Base-by-base conservation (phyloP, 2,113 vertebrate genomes). In the Caranx ignobilis region DNA sequence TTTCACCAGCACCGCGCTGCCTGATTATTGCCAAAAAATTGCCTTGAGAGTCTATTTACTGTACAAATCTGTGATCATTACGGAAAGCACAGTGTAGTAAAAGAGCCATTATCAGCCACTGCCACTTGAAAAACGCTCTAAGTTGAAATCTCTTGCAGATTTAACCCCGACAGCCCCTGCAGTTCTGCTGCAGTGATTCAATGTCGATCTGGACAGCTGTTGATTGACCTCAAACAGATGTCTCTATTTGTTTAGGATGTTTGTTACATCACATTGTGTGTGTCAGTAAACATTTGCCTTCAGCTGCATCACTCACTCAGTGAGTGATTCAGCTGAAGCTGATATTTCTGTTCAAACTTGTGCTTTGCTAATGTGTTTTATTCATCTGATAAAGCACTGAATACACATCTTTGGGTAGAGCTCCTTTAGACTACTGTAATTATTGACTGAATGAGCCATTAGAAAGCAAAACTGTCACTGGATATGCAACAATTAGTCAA, bases 11-110 rank as follows among this genome's bases (percentile, higher is more conserved):
- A 79, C 47, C 37, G 63, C 63, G 48, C 34, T 59, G 76, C 57
- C 55, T 85, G 69, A 81, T 86, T 91, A 85, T 82, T 59, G 64
- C 55, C 75, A 37, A 77, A 70, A 70, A 86, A 85, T 77, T 87
- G 79, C 72, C 47, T 47, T 26, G 21, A 74, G 71, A 81, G 55
- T 61, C 47, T 75, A 34, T 82, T 90, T 69, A 82, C 75, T 75
- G 67, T 75, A 91, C 63, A 80, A 73, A 83, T 79, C 62, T 86
- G 69, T 47, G 84, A 72, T 85, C 80, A 77, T 88, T 77, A 56
- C 76, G 81, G 52, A 80, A 77, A 77, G 31, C 43, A 82, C 66
- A 68, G 71, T 77, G 56, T 55, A 37, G 74, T 50, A 57, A 16
- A 75, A 71, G 67, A 78, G 69, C 31, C 67, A 68, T 79, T 84